phyloP scores from a whole-genome alignment of 2,113 vertebrate genomes.

The Argyrosomus japonicus region DNA sequence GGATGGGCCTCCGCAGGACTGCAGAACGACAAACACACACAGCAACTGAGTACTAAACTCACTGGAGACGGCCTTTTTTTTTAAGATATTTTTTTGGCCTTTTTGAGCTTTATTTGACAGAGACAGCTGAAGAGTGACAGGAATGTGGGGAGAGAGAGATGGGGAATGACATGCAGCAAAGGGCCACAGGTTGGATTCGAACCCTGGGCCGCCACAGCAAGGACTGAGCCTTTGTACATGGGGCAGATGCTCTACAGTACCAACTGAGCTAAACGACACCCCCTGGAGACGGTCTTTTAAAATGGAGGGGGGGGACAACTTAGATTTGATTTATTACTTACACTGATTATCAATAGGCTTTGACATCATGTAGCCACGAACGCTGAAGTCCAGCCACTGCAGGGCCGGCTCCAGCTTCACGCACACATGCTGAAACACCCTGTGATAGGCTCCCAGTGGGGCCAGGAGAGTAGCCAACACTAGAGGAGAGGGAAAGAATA shows the following conservation, averaged over 20 bases:
- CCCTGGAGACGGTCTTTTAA: background rate
- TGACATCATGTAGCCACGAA: slow-evolving; percentile 91
- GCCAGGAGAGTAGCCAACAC: slow-evolving; percentile 89
- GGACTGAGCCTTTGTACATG: no score
- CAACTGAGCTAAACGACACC: no score
- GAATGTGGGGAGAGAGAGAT: no score
- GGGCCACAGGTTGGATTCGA: no score
- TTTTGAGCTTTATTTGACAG: no score
- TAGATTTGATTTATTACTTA: slow-evolving; percentile 79
- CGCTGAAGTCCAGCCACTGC: slow-evolving; percentile 93
- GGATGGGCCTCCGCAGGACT: slow-evolving; percentile 85
- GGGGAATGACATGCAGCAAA: no score
- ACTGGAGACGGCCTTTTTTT: background rate
- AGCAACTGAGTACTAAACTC: background rate
- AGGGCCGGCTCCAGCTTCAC: slow-evolving; percentile 90
- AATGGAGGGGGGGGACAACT: no score
- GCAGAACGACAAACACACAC: slow-evolving; percentile 48
- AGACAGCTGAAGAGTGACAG: no score
- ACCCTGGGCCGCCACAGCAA: no score
- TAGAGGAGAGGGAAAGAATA: slow-evolving; percentile 57
- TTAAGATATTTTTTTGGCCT: no score
- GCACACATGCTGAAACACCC: slow-evolving; percentile 86
- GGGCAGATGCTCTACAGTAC: no score
- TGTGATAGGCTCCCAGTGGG: slow-evolving; percentile 91
- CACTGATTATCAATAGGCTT: slow-evolving; percentile 91